Evolutionary conservation across 2,113 vertebrate species (phyloP), one percentile per base, ranked within the genome.

Genomic region (Lagenorhynchus albirostris): DNA sequence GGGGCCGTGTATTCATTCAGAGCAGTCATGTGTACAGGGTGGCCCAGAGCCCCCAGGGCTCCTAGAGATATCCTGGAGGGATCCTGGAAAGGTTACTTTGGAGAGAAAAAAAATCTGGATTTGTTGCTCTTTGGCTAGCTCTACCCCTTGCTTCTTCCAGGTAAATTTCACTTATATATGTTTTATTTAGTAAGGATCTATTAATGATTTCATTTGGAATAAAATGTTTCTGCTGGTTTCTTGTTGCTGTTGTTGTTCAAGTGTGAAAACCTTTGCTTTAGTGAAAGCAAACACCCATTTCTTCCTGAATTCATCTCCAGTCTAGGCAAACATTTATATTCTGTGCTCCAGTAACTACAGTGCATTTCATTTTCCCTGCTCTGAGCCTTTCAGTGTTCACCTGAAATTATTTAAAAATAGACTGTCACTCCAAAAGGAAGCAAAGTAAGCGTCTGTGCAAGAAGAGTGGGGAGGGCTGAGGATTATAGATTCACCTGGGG

Each of bases 331-430:
- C 50, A 58, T 96, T 97, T 94, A 13, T 55, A 70, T 41, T 94
- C 73, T 96, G 1, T 87, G 83, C 92, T 93, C 94, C 83, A 87
- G 1, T 92, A 71, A 92, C 36, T 74, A n/a, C 33, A 50, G 5
- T 21, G 44, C 74, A 87, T 79, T 73, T 76, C 31, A 50, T 87
- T 97, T 90, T 58, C 33, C 33, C 38, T 70, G 53, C 5, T 85
- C 62, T 53, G 44, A 94, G 41, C 21, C 55, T 80, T 67, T 55
- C 38, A 68, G 17, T 79, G 29, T 73, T 77, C 89, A 55, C 76
- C 62, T 89, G 79, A 86, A 93, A 95, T n/a, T 44, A 74, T 89
- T 83, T 82, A 26, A 89, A 85, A 76, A 91, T 70, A 91, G 10
- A 6, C 68, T 41, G 5, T 82, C 68, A 58, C 53, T 92, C 68